Percentiles rank a stretch among this genome's conserved stretches.
These are phyloP conservation scores for Ctenicera cuprea DNA, from an alignment of 2,888 invertebrate species.

Conservation along the genomic window DNA sequence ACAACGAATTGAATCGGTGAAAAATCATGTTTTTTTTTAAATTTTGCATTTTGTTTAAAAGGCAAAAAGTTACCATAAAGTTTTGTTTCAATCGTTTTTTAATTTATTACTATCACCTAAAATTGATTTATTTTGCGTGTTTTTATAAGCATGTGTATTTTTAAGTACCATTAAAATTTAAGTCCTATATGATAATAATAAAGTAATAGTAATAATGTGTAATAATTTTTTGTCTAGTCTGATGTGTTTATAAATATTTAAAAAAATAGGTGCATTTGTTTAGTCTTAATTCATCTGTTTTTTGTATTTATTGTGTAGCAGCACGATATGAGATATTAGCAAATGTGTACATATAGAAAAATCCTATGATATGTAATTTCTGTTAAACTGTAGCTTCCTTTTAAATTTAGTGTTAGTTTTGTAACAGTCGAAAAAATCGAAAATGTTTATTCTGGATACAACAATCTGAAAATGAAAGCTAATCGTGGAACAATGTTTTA, in stretches of 20 bases:
- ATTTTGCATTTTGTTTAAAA: too few species aligned
- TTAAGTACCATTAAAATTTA: neutral
- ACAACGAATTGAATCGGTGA: too few species aligned
- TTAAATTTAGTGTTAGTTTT: constrained; percentile 35
- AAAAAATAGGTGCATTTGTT: neutral
- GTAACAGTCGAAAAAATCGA: constrained; percentile 3
- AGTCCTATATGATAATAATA: neutral
- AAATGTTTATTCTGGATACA: constrained; percentile 36
- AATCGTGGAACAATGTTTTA: neutral
- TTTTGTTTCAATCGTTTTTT: too few species aligned
- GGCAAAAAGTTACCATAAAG: too few species aligned
- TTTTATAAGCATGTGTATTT: neutral
- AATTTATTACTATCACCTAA: too few species aligned
- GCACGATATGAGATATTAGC: constrained; percentile 32
- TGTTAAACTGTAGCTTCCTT: constrained; percentile 26
- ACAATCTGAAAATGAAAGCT: neutral
- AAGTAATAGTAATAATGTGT: neutral
- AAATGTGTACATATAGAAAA: constrained; percentile 38
- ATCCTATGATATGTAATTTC: constrained; percentile 7
- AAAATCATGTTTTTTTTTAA: too few species aligned
- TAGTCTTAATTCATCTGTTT: constrained; percentile 13
- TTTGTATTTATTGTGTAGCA: constrained; percentile 38
- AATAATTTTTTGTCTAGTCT: constrained; percentile 33
- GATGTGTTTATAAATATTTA: constrained; percentile 23
- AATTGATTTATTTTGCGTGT: neutral